Evolutionary conservation across 2,888 invertebrate genomes (phyloP).

Genomic region (Ectemnius cavifrons): DNA sequence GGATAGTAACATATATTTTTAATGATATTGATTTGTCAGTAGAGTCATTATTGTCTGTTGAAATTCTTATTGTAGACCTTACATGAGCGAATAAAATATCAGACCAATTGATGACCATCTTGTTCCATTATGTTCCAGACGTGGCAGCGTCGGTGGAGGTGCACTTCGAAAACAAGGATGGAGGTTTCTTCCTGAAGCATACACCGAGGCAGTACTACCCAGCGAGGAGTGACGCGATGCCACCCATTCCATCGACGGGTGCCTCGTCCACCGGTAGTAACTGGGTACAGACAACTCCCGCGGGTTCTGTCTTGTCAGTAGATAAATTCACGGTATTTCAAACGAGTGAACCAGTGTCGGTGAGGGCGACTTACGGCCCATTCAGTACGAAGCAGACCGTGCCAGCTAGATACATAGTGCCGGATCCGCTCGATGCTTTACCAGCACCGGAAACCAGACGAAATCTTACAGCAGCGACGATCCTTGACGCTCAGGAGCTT

Average conservation of each 20-base stretch:
- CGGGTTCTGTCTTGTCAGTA: conserved; percentile 87
- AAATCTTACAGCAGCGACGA: conserved; percentile 76
- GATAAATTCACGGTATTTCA: conserved; percentile 95
- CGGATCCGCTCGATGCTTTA: conserved; percentile 86
- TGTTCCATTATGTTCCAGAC: conserved; percentile 80
- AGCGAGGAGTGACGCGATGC: conserved; percentile 66
- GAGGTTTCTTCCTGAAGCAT: conserved; percentile 93
- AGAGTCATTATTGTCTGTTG: too few relatives aligned
- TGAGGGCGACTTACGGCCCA: conserved; percentile 95
- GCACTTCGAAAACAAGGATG: conserved; percentile 94
- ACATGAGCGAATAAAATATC: background rate
- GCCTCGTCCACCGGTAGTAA: conserved; percentile 57
- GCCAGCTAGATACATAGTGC: conserved; percentile 92
- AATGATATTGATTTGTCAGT: too few relatives aligned
- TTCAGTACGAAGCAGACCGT: conserved; percentile 97
- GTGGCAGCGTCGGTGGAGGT: conserved; percentile 88
- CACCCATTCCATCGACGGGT: conserved; percentile 48
- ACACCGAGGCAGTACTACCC: conserved; percentile 85
- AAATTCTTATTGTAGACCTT: too few relatives aligned
- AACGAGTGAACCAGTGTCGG: conserved; percentile 93
- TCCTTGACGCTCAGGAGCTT: conserved; percentile 82
- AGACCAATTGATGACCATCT: too few relatives aligned
- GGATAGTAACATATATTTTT: too few relatives aligned
- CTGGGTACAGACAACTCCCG: conserved; percentile 78
- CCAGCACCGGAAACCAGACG: conserved; percentile 75